A percentile compares a stretch with the other conserved stretches of the same genome.
phyloP scores from a whole-genome alignment of 2,888 invertebrate genomes.

The Ophioninae sp. region DNA sequence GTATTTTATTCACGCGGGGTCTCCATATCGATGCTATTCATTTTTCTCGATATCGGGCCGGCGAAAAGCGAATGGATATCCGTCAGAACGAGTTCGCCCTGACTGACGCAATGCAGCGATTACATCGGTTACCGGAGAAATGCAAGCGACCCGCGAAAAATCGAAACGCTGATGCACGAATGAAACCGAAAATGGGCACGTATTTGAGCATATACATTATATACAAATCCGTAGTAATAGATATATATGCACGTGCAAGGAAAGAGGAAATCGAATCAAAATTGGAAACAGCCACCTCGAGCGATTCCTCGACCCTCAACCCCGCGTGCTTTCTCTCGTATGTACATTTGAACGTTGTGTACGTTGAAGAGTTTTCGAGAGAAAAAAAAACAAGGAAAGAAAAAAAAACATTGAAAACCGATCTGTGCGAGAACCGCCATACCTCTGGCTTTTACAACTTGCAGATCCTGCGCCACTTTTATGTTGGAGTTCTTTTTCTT shows the following conservation, averaged over 20 bases:
- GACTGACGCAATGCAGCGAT: background rate
- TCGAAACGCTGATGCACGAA: background rate
- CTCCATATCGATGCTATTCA: background rate
- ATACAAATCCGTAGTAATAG: background rate
- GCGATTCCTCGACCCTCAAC: constrained; percentile 7
- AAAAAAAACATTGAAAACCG: constrained; percentile 15
- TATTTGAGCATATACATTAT: background rate
- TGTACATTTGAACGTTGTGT: background rate
- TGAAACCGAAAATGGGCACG: background rate
- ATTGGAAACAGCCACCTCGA: background rate
- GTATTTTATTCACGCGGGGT: background rate
- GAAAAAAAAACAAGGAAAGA: constrained; percentile 2
- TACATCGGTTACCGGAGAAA: background rate
- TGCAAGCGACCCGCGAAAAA: background rate
- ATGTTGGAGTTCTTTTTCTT: background rate
- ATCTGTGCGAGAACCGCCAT: constrained; percentile 3
- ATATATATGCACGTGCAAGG: background rate
- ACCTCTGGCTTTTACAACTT: constrained; percentile 24
- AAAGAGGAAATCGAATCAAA: background rate
- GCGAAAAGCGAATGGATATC: background rate
- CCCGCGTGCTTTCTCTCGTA: constrained; percentile 22
- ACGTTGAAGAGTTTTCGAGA: background rate
- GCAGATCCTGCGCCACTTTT: background rate
- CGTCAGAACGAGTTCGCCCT: background rate
- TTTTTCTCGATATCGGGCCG: constrained; percentile 2